phyloP scores from a whole-genome alignment of 2,888 invertebrate genomes.

The Thelaira solivaga region DNA sequence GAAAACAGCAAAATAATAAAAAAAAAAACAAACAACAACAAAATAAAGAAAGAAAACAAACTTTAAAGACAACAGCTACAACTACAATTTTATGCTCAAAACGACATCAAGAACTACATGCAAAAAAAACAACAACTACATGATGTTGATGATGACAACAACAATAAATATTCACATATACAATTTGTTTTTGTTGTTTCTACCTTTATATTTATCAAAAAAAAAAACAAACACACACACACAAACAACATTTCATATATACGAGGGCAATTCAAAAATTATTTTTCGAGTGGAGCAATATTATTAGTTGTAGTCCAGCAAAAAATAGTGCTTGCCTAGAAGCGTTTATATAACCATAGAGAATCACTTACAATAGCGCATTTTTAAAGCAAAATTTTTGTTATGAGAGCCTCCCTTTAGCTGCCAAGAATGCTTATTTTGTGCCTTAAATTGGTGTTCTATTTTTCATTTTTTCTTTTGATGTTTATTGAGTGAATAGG shows the following conservation, averaged over 20 bases:
- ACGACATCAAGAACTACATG: constrained; percentile 48
- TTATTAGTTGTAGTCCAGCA: too few species aligned
- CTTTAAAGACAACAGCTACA: constrained; percentile 40
- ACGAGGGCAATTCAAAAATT: not conserved
- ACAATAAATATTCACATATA: constrained; percentile 47
- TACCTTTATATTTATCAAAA: constrained; percentile 4
- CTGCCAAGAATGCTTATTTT: too few species aligned
- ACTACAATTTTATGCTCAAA: constrained; percentile 28
- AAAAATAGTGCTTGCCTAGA: too few species aligned
- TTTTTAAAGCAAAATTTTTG: too few species aligned
- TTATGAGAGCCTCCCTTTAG: too few species aligned
- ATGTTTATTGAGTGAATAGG: too few species aligned
- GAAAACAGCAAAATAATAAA: not conserved
- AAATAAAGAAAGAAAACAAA: constrained; percentile 1
- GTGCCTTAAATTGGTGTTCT: too few species aligned
- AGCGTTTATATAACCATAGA: too few species aligned
- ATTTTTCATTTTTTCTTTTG: too few species aligned
- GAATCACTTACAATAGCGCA: too few species aligned
- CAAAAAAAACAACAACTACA: constrained; percentile 32
- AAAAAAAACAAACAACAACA: too few species aligned
- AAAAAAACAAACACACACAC: not conserved
- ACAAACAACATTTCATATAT: not conserved
- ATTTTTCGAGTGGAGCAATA: too few species aligned
- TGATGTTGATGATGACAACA: constrained; percentile 43
- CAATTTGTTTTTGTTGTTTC: constrained; percentile 7